Conservation (phyloP, 2,888 invertebrate species). For the Lithophane leautieri region DNA sequence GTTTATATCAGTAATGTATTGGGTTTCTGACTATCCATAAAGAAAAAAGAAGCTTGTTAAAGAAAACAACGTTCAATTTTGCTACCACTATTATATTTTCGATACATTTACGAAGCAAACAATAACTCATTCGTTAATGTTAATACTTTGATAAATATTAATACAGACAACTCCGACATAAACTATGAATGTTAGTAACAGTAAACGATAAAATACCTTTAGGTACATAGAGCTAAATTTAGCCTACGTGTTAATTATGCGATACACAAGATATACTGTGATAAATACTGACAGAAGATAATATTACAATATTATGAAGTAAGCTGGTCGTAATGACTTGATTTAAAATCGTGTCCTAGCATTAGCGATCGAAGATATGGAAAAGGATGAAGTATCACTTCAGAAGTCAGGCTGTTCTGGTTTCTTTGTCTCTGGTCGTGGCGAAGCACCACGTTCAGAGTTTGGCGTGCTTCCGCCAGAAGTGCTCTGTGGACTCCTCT, state of each 20-base stretch:
- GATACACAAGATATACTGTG: conserved; percentile 24
- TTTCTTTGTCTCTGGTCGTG: conserved; percentile 70
- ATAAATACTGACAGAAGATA: conserved; percentile 8
- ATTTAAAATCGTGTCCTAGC: conserved; percentile 25
- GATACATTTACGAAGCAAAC: conserved; percentile 23
- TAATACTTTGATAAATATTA: conserved; percentile 29
- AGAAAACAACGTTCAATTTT: conserved; percentile 23
- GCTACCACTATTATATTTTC: conserved; percentile 37
- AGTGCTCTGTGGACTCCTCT: conserved; percentile 85
- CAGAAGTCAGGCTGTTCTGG: conserved; percentile 14
- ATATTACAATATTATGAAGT: conserved; percentile 27
- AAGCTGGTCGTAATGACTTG: conserved; percentile 26
- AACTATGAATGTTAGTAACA: conserved; percentile 50
- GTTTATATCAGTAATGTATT: not conserved
- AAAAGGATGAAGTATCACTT: conserved; percentile 7
- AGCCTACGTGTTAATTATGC: conserved; percentile 45
- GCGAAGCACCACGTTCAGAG: conserved; percentile 81
- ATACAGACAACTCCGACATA: conserved; percentile 45
- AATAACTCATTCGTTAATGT: conserved; percentile 5
- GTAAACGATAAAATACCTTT: conserved; percentile 44
- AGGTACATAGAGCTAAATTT: conserved; percentile 47
- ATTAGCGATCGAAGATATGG: conserved; percentile 24
- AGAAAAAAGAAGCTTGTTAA: not conserved
- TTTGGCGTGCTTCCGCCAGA: conserved; percentile 86
- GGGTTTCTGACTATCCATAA: not conserved